Evolutionary conservation across 2,113 vertebrate genomes (phyloP).

Genomic region (Fukomys damarensis): DNA sequence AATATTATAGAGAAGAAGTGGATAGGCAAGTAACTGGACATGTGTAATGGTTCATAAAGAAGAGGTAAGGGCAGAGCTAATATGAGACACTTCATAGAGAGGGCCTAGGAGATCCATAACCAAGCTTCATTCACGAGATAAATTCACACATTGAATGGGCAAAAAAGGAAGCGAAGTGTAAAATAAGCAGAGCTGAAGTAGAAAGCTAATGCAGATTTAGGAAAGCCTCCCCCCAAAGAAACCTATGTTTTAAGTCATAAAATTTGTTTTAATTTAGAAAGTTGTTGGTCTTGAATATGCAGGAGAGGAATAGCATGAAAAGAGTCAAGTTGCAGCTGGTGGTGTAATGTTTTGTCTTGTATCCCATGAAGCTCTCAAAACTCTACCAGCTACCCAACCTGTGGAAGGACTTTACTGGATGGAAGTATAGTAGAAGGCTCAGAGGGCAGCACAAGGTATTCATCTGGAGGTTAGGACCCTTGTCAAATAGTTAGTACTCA

Average conservation of each 20-base stretch:
- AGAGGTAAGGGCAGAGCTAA: not conserved
- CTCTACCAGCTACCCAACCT: not conserved
- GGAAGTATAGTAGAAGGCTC: not conserved
- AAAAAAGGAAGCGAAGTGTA: not conserved
- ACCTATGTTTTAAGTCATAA: not conserved
- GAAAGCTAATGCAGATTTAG: not conserved
- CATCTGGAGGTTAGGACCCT: not conserved
- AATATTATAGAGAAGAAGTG: not conserved
- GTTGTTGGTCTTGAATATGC: not conserved
- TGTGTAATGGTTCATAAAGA: not conserved
- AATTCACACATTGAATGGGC: rapidly evolving
- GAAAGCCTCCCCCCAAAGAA: not conserved
- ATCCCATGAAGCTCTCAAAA: not conserved
- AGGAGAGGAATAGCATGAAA: not conserved
- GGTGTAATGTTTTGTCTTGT: not conserved
- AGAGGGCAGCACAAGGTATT: not conserved
- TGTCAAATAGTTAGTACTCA: not conserved
- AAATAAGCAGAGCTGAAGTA: not conserved
- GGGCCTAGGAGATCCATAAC: not conserved
- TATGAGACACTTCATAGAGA: not conserved
- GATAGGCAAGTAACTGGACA: rapidly evolving
- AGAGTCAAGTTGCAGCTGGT: not conserved
- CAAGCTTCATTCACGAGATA: not conserved
- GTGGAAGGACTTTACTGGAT: not conserved
- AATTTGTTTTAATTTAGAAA: not conserved